Percentiles rank a stretch among this genome's conserved stretches.
Evolutionary conservation across 1,140 invertebrate genomes (phyloP).

Genomic region (Zaprionus gabonicus): DNA sequence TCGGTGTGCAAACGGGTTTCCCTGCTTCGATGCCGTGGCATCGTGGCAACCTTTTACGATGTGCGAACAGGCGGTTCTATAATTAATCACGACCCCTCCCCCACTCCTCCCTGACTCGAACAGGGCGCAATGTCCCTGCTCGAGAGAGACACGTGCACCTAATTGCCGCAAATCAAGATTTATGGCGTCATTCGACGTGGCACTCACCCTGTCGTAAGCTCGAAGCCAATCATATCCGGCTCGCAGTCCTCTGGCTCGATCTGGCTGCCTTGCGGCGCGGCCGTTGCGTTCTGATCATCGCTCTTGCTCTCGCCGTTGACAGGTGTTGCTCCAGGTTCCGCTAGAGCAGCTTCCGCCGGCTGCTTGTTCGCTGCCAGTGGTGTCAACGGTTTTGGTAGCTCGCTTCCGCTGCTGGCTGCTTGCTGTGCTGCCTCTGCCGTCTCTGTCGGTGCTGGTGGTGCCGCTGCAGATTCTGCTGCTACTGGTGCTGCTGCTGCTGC

Average conservation of each 20-base stretch:
- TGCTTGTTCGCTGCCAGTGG: constrained; percentile 47
- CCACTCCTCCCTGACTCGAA: background rate
- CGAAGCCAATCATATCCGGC: constrained; percentile 95
- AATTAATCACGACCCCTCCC: constrained; percentile 33
- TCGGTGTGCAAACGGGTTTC: constrained; percentile 38
- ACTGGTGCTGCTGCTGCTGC: constrained; percentile 42
- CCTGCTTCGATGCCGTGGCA: background rate
- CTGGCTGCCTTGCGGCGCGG: constrained; percentile 84
- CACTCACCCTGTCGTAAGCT: constrained; percentile 93
- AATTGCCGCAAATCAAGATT: constrained; percentile 76
- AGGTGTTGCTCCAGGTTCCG: constrained; percentile 58
- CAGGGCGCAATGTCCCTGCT: constrained; percentile 41
- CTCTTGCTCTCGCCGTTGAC: constrained; percentile 52
- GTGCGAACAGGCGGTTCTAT: constrained; percentile 57
- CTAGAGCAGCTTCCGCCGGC: constrained; percentile 61
- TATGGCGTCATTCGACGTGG: constrained; percentile 20
- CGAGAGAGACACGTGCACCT: constrained; percentile 15
- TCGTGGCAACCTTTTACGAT: constrained; percentile 53
- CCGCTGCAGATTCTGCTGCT: constrained; percentile 23
- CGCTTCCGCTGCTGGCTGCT: constrained; percentile 64
- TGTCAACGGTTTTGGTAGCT: constrained; percentile 71
- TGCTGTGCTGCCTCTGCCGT: constrained; percentile 33
- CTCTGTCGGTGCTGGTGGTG: constrained; percentile 13
- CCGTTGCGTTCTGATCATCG: constrained; percentile 48
- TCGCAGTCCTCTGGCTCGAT: constrained; percentile 89